Conservation (phyloP, 1,140 invertebrate species). For the Heliothis virescens region DNA sequence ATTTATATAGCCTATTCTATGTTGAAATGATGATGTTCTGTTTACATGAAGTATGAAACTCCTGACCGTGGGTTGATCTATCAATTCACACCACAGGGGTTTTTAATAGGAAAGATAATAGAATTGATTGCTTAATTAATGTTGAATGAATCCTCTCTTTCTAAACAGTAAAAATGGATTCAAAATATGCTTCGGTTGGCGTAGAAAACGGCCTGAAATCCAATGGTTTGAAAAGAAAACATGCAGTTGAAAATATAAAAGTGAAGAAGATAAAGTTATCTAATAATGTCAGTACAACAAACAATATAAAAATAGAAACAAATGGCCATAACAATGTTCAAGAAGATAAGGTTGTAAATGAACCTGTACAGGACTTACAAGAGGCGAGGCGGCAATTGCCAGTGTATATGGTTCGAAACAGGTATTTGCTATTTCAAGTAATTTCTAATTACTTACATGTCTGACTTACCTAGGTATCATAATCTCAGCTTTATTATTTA, state of each 20-base stretch:
- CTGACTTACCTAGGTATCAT: neutral
- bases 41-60: no score
- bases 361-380: slow-evolving; percentile 61
- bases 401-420: slow-evolving; percentile 68
- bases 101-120: neutral
- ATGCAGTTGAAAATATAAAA: slow-evolving; percentile 61
- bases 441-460: neutral
- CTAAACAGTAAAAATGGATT: slow-evolving; percentile 71
- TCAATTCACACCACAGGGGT: no score
- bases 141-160: no score
- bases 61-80: no score
- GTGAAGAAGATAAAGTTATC: slow-evolving; percentile 72
- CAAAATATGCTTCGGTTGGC: slow-evolving; percentile 74
- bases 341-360: slow-evolving; percentile 50
- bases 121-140: neutral
- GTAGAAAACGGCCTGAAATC: slow-evolving; percentile 57
- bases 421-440: slow-evolving; percentile 55
- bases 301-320: slow-evolving; percentile 47
- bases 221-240: slow-evolving; percentile 57
- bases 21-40: no score
- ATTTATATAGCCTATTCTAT: no score
- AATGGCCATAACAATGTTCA: slow-evolving; percentile 54
- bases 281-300: slow-evolving; percentile 46
- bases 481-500: no score
- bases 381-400: slow-evolving; percentile 71